phyloP scores from a whole-genome alignment of 2,113 vertebrate species.

The Dromiciops gliroides region DNA sequence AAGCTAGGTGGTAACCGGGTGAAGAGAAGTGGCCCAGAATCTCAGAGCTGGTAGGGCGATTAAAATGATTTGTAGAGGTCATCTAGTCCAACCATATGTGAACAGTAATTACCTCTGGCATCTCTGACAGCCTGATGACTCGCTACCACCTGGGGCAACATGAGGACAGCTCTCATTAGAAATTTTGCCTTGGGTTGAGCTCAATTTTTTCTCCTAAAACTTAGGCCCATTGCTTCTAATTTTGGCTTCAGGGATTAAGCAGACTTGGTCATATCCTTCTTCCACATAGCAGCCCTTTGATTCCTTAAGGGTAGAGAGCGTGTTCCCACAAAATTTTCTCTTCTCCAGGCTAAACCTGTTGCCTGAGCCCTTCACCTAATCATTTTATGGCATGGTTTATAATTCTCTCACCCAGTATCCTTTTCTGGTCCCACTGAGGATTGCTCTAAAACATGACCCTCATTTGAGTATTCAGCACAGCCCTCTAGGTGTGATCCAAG shows the following conservation, averaged over 20 bases:
- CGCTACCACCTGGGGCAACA: background rate
- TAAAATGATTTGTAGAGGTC: background rate
- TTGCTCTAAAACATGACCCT: background rate
- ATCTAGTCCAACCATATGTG: background rate
- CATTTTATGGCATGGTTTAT: background rate
- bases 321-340: background rate
- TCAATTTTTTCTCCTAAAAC: background rate
- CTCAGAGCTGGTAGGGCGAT: background rate
- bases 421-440: background rate
- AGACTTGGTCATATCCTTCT: background rate
- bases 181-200: background rate
- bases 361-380: background rate
- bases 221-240: background rate
- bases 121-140: background rate
- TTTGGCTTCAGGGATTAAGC: background rate
- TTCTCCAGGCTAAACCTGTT: background rate
- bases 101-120: background rate
- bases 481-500: background rate
- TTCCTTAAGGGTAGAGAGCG: background rate
- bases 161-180: background rate
- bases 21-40: background rate
- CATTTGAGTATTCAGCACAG: background rate
- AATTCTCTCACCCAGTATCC: background rate
- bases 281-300: background rate
- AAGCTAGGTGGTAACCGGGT: background rate